A percentile compares a stretch with the other conserved stretches of the same genome.
These are phyloP conservation scores for Xenopus borealis DNA, from an alignment of 2,113 vertebrate genomes.

Conservation along the genomic window DNA sequence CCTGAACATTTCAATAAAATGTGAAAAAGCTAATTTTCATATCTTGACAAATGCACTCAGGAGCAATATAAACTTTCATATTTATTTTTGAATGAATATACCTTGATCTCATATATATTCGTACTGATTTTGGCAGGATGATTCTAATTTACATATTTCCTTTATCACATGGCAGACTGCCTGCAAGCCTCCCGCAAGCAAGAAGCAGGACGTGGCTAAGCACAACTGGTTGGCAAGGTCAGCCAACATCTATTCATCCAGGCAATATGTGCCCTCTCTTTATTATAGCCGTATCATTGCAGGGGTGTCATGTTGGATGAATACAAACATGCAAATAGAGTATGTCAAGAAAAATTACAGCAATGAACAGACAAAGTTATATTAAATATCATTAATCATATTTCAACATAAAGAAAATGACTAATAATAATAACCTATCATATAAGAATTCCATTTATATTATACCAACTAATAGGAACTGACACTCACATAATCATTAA, in stretches of 20 bases:
- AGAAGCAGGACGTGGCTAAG: constrained; percentile 2
- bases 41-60: background rate
- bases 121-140: background rate
- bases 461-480: constrained; percentile 5
- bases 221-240: constrained; percentile 34
- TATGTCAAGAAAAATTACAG: background rate
- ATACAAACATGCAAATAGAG: background rate
- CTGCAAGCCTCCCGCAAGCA: constrained; percentile 18
- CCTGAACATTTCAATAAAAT: background rate
- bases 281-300: constrained; percentile 19
- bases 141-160: constrained; percentile 18
- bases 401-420: background rate
- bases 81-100: background rate
- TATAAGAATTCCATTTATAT: background rate
- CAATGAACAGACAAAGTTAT: constrained; percentile 1
- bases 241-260: constrained; percentile 14
- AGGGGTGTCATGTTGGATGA: background rate
- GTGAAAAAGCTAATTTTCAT: too few species aligned
- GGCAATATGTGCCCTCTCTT: constrained; percentile 1
- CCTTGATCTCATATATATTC: background rate
- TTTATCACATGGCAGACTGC: constrained; percentile 6
- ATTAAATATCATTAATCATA: background rate
- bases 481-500: constrained; percentile 11
- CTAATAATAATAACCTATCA: constrained; percentile 8
- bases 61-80: background rate